Conservation (phyloP, 2,888 invertebrate genomes). For the Cheilosia scutellata region DNA sequence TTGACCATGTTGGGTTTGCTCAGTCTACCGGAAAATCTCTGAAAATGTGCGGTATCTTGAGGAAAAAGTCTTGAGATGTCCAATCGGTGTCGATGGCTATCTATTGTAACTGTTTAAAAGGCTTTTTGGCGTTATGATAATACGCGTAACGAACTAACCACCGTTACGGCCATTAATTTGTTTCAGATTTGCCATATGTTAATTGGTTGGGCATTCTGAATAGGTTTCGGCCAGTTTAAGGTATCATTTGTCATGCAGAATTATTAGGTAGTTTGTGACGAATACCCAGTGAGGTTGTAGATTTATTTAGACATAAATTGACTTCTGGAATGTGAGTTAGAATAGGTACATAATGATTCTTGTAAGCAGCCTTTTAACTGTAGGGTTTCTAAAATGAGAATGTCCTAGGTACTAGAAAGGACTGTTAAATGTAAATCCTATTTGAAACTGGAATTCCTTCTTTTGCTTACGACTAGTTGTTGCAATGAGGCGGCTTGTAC, state of each 20-base stretch:
- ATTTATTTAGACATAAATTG: too few relatives aligned
- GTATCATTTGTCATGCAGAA: slow-evolving; percentile 39
- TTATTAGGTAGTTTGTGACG: slow-evolving; percentile 9
- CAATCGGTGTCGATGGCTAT: slow-evolving; percentile 41
- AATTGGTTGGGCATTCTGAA: slow-evolving; percentile 40
- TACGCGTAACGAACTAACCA: slow-evolving; percentile 42
- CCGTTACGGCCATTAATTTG: slow-evolving; percentile 57
- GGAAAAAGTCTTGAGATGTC: neutral
- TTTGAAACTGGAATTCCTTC: too few relatives aligned
- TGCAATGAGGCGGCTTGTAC: too few relatives aligned
- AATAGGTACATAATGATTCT: too few relatives aligned
- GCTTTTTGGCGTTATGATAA: slow-evolving; percentile 27
- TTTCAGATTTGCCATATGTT: slow-evolving; percentile 37
- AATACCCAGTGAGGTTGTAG: slow-evolving; percentile 2
- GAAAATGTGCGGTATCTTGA: slow-evolving; percentile 6
- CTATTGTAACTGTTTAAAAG: slow-evolving; percentile 51
- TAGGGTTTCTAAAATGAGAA: too few relatives aligned
- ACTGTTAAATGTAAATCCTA: too few relatives aligned
- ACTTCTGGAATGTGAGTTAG: too few relatives aligned
- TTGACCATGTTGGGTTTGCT: slow-evolving; percentile 25
- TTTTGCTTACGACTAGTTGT: too few relatives aligned
- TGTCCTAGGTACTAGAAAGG: too few relatives aligned
- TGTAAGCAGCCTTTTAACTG: too few relatives aligned
- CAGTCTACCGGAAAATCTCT: slow-evolving; percentile 68
- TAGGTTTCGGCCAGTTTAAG: slow-evolving; percentile 52